Evolutionary conservation across 2,113 vertebrate species (phyloP).

Genomic region (Sitta europaea): DNA sequence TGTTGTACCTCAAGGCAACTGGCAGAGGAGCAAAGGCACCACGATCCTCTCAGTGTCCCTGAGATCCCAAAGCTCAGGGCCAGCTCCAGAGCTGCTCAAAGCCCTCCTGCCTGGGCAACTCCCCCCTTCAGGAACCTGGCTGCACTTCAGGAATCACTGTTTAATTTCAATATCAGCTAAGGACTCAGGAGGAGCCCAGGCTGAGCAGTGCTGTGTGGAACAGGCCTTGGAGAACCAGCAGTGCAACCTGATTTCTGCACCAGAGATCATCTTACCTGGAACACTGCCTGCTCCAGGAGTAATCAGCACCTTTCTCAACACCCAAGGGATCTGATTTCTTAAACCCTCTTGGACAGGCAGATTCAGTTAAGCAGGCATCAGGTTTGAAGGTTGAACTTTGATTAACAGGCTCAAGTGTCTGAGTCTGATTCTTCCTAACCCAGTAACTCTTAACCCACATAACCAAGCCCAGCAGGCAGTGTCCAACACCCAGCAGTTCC

Average conservation of each 20-base stretch:
- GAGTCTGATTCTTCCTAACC: not conserved
- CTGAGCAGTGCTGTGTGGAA: not conserved
- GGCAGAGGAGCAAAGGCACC: not conserved
- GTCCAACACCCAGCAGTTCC: not conserved
- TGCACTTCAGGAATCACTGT: not conserved
- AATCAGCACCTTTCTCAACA: not conserved
- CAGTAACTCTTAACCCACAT: not conserved
- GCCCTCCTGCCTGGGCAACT: not conserved
- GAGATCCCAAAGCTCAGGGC: not conserved
- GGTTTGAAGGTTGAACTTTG: not conserved
- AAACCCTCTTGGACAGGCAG: not conserved
- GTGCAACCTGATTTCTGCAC: not conserved
- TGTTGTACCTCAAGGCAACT: not conserved
- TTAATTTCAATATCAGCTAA: not conserved
- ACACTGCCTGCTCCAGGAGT: not conserved
- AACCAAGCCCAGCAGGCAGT: not conserved
- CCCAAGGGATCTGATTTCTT: not conserved
- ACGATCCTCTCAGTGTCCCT: fast-evolving
- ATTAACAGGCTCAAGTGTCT: not conserved
- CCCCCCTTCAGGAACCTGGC: not conserved
- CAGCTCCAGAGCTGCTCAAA: not conserved
- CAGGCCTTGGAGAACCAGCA: not conserved
- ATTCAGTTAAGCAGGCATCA: not conserved
- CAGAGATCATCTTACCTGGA: conserved; percentile 3
- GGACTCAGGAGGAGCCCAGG: not conserved